Percentiles rank a stretch among this genome's conserved stretches.
Conservation (phyloP, 1,140 invertebrate genomes). For the Hyposmocoma kahamanoa region DNA sequence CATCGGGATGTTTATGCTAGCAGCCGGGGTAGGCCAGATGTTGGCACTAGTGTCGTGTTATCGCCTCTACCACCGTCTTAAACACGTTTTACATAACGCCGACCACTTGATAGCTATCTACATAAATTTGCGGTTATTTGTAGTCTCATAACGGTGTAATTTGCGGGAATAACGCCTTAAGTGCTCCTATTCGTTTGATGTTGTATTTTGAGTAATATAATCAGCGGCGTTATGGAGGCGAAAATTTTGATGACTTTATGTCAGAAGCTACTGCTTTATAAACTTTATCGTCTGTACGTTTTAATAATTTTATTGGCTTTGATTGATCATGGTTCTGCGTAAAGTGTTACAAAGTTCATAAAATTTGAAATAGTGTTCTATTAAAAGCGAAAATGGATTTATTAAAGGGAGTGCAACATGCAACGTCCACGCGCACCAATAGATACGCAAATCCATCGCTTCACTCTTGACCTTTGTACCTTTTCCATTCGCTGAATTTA, state of each 20-base stretch:
- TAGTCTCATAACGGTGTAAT: conserved; percentile 50
- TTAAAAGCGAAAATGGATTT: conserved; percentile 13
- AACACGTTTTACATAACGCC: conserved; percentile 53
- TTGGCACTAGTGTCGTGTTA: conserved; percentile 48
- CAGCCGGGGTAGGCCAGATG: conserved; percentile 33
- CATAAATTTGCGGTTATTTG: conserved; percentile 64
- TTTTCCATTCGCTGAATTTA: no score
- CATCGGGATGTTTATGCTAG: conserved; percentile 44
- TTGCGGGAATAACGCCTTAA: conserved; percentile 41
- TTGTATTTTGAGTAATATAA: conserved; percentile 37
- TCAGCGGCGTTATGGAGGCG: no score
- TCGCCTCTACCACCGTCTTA: conserved; percentile 40
- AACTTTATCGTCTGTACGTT: no score
- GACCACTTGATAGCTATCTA: conserved; percentile 56
- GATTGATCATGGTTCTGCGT: no score
- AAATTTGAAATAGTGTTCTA: no score
- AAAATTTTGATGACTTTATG: no score
- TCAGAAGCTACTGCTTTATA: no score
- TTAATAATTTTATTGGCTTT: no score
- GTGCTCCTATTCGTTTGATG: conserved; percentile 34
- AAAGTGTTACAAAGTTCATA: no score
- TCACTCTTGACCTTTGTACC: no score
- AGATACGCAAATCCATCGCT: conserved; percentile 18
- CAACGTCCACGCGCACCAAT: conserved; percentile 47
- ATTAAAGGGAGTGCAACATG: conserved; percentile 32